Evolutionary conservation across 2,113 vertebrate genomes (phyloP).

Genomic region (Phalacrocorax carbo): DNA sequence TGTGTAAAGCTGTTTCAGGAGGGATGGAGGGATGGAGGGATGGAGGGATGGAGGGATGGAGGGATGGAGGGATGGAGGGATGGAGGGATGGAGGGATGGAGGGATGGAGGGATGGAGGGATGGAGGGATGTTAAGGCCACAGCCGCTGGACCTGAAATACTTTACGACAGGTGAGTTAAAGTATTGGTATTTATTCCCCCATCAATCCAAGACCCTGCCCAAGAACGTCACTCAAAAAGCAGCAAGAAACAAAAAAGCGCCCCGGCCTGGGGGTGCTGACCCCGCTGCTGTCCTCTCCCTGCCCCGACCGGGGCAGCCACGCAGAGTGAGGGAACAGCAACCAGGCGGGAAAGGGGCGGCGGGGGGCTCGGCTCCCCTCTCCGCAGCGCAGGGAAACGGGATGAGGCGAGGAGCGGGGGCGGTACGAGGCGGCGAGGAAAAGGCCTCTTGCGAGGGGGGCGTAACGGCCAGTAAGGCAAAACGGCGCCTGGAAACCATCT

Average conservation of each 20-base stretch:
- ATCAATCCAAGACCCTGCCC: too few relatives aligned
- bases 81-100: too few relatives aligned
- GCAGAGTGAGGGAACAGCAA: too few relatives aligned
- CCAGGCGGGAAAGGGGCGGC: too few relatives aligned
- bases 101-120: background rate
- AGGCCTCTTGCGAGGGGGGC: too few relatives aligned
- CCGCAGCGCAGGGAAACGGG: too few relatives aligned
- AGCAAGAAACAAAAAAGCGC: background rate
- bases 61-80: too few relatives aligned
- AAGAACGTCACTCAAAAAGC: background rate
- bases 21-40: background rate
- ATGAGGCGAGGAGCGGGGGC: too few relatives aligned
- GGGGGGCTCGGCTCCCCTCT: background rate
- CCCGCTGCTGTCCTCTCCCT: too few relatives aligned
- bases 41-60: too few relatives aligned
- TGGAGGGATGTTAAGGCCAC: background rate
- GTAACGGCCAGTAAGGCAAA: background rate
- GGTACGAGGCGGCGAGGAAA: background rate
- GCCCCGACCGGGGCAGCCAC: too few relatives aligned
- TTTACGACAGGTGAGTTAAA: accelerated
- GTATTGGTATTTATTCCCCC: background rate
- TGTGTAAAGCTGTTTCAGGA: background rate
- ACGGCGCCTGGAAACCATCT: background rate
- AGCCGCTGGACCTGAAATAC: accelerated
- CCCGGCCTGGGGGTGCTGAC: background rate